phyloP scores from a whole-genome alignment of 2,797 vertebrate species.

The Rhabdophis nuchalis region DNA sequence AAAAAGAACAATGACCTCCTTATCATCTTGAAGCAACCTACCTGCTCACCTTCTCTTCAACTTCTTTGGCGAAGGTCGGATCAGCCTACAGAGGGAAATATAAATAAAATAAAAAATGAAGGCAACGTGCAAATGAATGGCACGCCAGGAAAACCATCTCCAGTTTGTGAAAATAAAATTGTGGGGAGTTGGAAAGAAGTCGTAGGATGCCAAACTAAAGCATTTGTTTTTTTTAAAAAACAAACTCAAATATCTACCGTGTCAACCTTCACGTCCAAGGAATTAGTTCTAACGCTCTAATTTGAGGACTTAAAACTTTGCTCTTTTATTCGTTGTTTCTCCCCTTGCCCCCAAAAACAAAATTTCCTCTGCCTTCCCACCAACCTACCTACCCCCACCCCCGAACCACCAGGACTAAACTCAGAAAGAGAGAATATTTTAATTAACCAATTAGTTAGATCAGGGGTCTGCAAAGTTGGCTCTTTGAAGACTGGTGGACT shows the following conservation, averaged over 20 bases:
- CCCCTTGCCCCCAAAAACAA: too few species aligned
- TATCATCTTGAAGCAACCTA: conserved; percentile 20
- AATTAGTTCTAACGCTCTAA: neutral
- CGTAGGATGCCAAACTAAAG: neutral
- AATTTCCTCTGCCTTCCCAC: neutral
- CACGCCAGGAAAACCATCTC: neutral
- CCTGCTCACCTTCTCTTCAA: conserved; percentile 75
- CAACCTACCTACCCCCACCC: neutral
- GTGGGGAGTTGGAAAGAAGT: neutral
- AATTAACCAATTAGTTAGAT: too few species aligned
- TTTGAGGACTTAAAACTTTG: neutral
- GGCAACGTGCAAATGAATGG: neutral
- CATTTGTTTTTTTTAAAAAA: neutral
- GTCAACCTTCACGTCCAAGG: neutral
- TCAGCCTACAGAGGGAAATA: conserved; percentile 77
- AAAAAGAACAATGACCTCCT: too few species aligned
- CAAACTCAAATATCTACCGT: neutral
- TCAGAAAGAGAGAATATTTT: conserved; percentile 22
- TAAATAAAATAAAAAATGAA: neutral
- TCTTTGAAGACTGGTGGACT: too few species aligned
- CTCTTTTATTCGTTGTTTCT: neutral
- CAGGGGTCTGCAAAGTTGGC: too few species aligned
- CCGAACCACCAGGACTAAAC: neutral
- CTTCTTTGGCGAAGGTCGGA: conserved; percentile 77
- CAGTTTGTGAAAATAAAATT: neutral